These are phyloP conservation scores for Drosophila subquinaria DNA, from an alignment of 2,888 invertebrate genomes.

Conservation along the genomic window DNA sequence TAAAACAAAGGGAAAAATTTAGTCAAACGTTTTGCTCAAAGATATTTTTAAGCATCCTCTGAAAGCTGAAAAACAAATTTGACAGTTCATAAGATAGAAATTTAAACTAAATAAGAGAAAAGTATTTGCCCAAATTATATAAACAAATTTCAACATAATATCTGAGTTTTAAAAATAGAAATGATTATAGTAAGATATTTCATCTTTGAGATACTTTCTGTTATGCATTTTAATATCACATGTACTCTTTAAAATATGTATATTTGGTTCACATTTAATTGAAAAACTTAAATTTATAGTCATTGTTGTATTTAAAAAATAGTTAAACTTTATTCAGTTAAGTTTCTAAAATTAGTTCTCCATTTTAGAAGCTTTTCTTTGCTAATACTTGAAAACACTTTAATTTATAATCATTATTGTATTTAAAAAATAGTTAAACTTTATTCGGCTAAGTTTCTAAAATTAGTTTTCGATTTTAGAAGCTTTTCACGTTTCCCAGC, in stretches of 20 bases:
- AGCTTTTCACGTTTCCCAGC: neutral
- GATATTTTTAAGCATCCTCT: constrained; percentile 1
- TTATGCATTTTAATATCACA: neutral
- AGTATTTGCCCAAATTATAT: constrained; percentile 1
- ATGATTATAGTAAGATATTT: neutral
- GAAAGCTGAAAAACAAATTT: constrained; percentile 8
- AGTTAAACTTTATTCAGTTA: neutral
- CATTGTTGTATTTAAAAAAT: neutral
- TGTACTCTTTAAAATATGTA: no score
- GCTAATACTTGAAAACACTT: neutral
- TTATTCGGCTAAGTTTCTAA: neutral
- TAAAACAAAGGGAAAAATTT: neutral
- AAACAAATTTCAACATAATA: constrained; percentile 1
- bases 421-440: neutral
- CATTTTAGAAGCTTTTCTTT: neutral
- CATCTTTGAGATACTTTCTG: neutral
- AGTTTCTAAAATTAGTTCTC: neutral
- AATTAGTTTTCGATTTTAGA: neutral
- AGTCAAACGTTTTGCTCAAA: neutral
- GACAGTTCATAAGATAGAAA: constrained; percentile 1
- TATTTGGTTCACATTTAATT: neutral
- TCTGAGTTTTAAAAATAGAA: neutral
- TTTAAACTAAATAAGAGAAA: constrained; percentile 7
- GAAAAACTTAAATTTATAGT: neutral
- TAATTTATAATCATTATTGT: neutral